Base-by-base conservation (phyloP, 2,113 vertebrate species). In the Platichthys flesus region DNA sequence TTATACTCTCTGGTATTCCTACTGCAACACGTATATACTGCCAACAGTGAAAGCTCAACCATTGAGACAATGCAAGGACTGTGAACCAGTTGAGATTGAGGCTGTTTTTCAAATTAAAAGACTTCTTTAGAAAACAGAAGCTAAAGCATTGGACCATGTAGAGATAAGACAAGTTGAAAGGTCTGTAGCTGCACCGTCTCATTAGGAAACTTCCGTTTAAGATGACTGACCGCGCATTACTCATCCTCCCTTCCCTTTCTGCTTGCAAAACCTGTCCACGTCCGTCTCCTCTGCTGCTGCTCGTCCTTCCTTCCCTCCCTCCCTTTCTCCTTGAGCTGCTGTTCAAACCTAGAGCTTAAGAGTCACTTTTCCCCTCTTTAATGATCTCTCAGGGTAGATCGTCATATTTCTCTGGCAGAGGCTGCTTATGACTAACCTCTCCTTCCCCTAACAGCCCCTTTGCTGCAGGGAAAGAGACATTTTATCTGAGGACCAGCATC, bases 351-450 rank as follows among this genome's bases (percentile, higher is more conserved):
- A 51, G 23, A 63, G 59, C 62, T 61, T 24, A n/a, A 79, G 67
- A 63, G 26, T 45, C 21, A 71, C 54, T 58, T 77, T 78, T 72
- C 21, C 28, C 67, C 71, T 18, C 61, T 84, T 74, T 78, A 84
- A 54, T 56, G 47, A 79, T 60, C 71, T 70, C 56, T 65, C 54
- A 56, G 57, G 58, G 55, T 51, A 61, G 57, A 67, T 7, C 47
- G 51, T 74, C 20, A 14, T 60, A 45, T 66, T 76, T 76, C 58
- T 76, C 56, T 56, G 15, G 40, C 71, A 70, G 24, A 67, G 54
- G 40, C 52, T 9, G 52, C 24, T 40, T 66, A 70, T 57, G 70
- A 70, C 70, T 57, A 68, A 49, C 26, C 14, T 71, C 47, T 75
- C 35, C 20, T 28, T 75, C 51, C 56, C 47, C 54, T 42, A 74